Evolutionary conservation across 2,888 invertebrate genomes (phyloP).

Genomic region (Oasisia sp.): DNA sequence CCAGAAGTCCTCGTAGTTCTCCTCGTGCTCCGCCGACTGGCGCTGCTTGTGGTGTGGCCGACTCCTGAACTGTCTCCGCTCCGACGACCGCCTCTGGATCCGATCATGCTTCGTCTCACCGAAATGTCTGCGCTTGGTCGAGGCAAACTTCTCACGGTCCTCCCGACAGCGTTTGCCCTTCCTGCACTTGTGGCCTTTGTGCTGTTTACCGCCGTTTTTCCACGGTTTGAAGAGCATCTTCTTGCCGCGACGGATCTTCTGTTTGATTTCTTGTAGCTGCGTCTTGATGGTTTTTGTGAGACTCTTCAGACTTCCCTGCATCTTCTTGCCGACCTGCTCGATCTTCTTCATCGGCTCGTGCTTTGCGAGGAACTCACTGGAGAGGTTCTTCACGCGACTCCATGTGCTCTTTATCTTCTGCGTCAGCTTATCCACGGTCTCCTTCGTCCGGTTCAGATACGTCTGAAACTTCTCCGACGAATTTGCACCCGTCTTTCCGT

Average conservation of each 20-base stretch:
- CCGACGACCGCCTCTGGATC: neutral
- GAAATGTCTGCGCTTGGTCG: neutral
- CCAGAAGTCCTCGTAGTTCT: conserved; percentile 39
- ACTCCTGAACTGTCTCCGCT: conserved; percentile 29
- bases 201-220: neutral
- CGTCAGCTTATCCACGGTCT: conserved; percentile 32
- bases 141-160: neutral
- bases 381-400: conserved; percentile 32
- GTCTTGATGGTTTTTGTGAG: conserved; percentile 20
- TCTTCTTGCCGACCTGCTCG: conserved; percentile 25
- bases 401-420: conserved; percentile 32
- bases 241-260: neutral
- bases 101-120: neutral
- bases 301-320: conserved; percentile 20
- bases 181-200: neutral
- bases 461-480: conserved; percentile 18
- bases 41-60: conserved; percentile 38
- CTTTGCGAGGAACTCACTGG: conserved; percentile 27
- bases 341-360: conserved; percentile 22
- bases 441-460: conserved; percentile 31
- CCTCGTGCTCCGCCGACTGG: conserved; percentile 27
- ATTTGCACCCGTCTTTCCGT: neutral
- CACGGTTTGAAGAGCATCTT: neutral
- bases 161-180: neutral
- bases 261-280: neutral